Evolutionary conservation across 2,113 vertebrate species (phyloP).

Genomic region (Rhea pennata): DNA sequence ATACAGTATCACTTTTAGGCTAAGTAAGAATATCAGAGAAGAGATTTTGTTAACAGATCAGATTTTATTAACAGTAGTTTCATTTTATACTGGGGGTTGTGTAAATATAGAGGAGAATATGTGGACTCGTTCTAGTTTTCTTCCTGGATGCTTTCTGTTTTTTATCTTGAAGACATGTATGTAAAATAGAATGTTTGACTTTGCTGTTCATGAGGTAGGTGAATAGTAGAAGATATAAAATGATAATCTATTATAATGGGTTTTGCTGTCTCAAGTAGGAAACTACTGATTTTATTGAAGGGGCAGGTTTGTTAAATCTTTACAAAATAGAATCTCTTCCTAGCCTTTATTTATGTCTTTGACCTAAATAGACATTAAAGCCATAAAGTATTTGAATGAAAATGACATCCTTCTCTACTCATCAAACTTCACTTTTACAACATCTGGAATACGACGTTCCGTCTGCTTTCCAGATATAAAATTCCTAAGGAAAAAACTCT

Average conservation of each 20-base stretch:
- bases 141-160: background rate
- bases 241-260: constrained; percentile 6
- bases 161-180: background rate
- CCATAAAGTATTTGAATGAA: background rate
- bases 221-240: background rate
- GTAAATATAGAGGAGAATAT: background rate
- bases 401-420: background rate
- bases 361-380: background rate
- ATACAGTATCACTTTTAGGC: background rate
- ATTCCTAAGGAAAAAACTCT: background rate
- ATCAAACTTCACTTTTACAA: background rate
- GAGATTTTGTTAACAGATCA: background rate
- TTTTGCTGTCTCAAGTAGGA: background rate
- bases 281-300: constrained; percentile 25
- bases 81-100: background rate
- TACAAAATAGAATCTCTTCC: background rate
- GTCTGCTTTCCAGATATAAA: background rate
- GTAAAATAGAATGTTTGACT: background rate
- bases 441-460: background rate
- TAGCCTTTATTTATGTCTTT: background rate
- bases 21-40: background rate
- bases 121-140: background rate
- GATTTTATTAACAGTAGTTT: background rate
- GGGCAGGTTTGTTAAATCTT: constrained; percentile 2
- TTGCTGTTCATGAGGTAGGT: background rate